Conservation (phyloP, 2,797 vertebrate species). For the Sarcoramphus papa region DNA sequence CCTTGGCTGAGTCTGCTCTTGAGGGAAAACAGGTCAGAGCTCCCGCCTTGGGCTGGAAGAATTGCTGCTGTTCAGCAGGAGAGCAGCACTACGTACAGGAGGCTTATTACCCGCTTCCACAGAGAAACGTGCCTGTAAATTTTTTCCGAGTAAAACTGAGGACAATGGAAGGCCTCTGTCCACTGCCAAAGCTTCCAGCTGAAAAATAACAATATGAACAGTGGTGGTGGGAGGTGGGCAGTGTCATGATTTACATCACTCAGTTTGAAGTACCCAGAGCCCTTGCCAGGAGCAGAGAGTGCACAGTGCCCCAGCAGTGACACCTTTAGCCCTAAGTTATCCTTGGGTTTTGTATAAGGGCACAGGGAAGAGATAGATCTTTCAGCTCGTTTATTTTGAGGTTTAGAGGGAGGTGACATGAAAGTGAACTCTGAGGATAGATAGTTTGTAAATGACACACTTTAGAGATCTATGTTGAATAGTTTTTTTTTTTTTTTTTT, state of each 20-base stretch:
- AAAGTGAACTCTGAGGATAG: background rate
- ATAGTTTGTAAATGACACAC: background rate
- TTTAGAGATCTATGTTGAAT: background rate
- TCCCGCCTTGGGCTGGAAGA: background rate
- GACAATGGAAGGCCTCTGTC: background rate
- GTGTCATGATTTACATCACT: too few species aligned
- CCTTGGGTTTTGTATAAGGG: background rate
- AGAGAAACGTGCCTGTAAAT: accelerated
- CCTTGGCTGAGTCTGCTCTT: background rate
- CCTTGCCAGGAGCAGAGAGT: background rate
- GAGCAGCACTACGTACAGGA: background rate
- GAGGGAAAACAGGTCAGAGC: background rate
- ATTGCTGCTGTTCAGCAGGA: background rate
- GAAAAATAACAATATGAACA: background rate
- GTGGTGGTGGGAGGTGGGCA: background rate
- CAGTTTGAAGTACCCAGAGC: background rate
- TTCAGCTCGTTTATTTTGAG: background rate
- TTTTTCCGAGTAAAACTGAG: background rate
- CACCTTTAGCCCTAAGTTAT: background rate
- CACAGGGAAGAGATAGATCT: background rate
- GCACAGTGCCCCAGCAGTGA: background rate
- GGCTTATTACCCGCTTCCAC: background rate
- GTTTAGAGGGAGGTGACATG: background rate
- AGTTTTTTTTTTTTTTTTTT: background rate
- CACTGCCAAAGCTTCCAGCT: background rate